Evolutionary conservation across 2,797 vertebrate genomes (phyloP).

Genomic region (Poecilia picta): DNA sequence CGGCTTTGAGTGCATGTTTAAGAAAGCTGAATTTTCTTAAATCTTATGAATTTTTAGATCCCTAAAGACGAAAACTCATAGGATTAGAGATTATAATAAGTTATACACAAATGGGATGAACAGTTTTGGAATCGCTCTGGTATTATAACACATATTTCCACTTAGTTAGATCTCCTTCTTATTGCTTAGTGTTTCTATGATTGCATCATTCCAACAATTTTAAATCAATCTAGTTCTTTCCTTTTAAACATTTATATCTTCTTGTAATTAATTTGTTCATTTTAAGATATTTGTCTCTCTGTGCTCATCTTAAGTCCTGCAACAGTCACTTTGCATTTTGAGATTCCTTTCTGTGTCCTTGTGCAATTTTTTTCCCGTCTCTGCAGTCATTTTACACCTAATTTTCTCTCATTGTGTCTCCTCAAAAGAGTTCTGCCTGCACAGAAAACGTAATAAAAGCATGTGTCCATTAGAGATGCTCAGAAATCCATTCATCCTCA

Average conservation of each 20-base stretch:
- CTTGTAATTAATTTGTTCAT: not conserved
- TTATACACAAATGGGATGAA: not conserved
- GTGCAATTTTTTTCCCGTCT: not conserved
- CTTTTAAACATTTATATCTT: not conserved
- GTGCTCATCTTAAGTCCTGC: not conserved
- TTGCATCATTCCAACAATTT: not conserved
- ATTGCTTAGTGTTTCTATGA: not conserved
- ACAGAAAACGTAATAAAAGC: slow-evolving; percentile 11
- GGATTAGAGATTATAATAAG: not conserved
- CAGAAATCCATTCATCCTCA: slow-evolving; percentile 7
- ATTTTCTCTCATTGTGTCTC: slow-evolving; percentile 7
- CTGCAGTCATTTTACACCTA: not conserved
- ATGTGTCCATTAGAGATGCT: not conserved
- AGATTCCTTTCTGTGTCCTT: not conserved
- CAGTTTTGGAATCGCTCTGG: not conserved
- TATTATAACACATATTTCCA: not conserved
- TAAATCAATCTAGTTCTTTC: not conserved
- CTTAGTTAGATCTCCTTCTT: not conserved
- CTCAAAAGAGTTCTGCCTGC: slow-evolving; percentile 2
- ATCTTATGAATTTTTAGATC: not conserved
- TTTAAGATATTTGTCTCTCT: not conserved
- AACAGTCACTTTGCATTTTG: not conserved
- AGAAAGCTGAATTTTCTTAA: not conserved
- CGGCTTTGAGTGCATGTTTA: not conserved
- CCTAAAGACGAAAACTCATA: not conserved